phyloP scores from a whole-genome alignment of 2,888 invertebrate genomes.

The Ormyrus rosae region DNA sequence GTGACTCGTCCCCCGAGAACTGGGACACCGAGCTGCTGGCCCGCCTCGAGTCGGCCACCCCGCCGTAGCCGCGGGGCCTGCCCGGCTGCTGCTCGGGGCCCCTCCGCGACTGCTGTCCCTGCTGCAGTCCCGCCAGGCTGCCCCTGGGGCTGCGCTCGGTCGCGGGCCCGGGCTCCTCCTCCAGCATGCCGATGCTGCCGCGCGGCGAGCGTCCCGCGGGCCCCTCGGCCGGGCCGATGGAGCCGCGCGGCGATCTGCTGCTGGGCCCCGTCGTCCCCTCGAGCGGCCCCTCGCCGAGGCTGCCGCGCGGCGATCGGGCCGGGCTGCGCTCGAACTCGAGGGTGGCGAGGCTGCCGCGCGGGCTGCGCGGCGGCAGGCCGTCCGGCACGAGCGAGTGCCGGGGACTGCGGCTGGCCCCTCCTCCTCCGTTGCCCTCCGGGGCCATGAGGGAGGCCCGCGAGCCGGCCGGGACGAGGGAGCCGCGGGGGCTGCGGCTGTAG shows the following conservation, averaged over 20 bases:
- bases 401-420: constrained; percentile 77
- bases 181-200: constrained; percentile 74
- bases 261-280: constrained; percentile 74
- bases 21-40: constrained; percentile 86
- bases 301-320: constrained; percentile 77
- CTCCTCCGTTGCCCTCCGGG: constrained; percentile 70
- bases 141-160: constrained; percentile 75
- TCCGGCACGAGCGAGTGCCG: constrained; percentile 81
- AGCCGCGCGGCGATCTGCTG: constrained; percentile 79
- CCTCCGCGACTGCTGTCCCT: constrained; percentile 67
- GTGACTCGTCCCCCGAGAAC: constrained; percentile 86
- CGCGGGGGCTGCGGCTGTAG: constrained; percentile 78
- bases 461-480: constrained; percentile 77
- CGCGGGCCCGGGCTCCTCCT: constrained; percentile 75
- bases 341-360: constrained; percentile 79
- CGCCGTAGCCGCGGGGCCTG: constrained; percentile 74
- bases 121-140: constrained; percentile 74
- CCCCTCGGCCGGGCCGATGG: constrained; percentile 72
- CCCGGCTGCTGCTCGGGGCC: constrained; percentile 69
- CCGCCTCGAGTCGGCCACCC: constrained; percentile 80
- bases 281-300: constrained; percentile 78
- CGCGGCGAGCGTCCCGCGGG: constrained; percentile 73
- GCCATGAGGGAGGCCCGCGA: constrained; percentile 59
- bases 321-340: constrained; percentile 80
- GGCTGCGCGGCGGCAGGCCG: constrained; percentile 75